Conservation (phyloP, 2,888 invertebrate species). For the Aspidiotus destructor region DNA sequence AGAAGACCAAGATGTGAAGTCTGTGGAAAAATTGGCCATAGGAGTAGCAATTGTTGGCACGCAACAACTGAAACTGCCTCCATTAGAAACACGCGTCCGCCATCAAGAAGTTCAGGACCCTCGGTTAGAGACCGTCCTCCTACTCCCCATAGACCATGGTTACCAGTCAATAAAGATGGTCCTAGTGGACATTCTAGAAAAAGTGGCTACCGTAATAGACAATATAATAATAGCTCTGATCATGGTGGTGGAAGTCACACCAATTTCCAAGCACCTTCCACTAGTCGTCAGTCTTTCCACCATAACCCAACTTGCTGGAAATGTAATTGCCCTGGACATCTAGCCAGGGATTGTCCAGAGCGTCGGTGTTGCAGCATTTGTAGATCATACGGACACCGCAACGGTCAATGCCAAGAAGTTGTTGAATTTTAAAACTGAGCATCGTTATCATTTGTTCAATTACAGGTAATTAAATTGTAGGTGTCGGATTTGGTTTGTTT, state of each 20-base stretch:
- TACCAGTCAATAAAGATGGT: background rate
- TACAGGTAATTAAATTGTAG: too few species aligned
- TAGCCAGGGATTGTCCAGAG: constrained; percentile 12
- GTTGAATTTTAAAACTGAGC: too few species aligned
- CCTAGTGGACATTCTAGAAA: background rate
- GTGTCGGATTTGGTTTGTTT: too few species aligned
- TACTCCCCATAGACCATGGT: background rate
- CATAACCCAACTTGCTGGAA: constrained; percentile 5
- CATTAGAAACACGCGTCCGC: background rate
- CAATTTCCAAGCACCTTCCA: constrained; percentile 6
- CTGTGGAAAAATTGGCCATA: background rate
- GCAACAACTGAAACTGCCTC: background rate
- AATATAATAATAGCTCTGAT: too few species aligned
- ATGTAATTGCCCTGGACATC: constrained; percentile 13
- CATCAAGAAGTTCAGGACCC: background rate
- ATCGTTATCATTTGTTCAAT: too few species aligned
- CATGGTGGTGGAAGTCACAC: background rate
- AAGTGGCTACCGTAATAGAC: background rate
- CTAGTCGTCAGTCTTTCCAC: background rate
- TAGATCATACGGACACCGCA: too few species aligned
- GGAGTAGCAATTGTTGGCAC: background rate
- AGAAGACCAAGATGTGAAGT: background rate
- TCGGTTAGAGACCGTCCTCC: background rate
- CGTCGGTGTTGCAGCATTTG: too few species aligned
- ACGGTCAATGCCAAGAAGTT: too few species aligned